phyloP scores from a whole-genome alignment of 2,113 vertebrate genomes.

The Girardinichthys multiradiatus region DNA sequence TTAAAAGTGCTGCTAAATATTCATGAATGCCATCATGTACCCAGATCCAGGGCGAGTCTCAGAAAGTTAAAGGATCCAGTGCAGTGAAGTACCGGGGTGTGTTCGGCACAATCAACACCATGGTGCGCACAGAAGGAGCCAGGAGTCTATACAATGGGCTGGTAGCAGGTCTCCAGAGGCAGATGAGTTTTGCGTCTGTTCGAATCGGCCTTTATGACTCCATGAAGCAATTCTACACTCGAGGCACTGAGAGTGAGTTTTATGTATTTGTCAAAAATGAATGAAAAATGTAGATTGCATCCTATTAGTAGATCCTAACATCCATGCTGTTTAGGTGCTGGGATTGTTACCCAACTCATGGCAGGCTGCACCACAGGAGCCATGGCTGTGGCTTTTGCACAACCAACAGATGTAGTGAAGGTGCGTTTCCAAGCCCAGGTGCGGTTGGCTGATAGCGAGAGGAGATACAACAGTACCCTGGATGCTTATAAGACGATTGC shows the following conservation, averaged over 20 bases:
- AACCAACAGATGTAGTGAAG: slow-evolving; percentile 93
- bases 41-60: slow-evolving; percentile 87
- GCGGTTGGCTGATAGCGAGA: slow-evolving; percentile 67
- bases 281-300: too few relatives aligned
- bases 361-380: slow-evolving; percentile 90
- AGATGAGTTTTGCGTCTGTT: slow-evolving; percentile 85
- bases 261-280: background rate
- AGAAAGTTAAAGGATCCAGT: slow-evolving; percentile 31
- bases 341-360: slow-evolving; percentile 83
- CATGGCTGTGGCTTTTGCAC: slow-evolving; percentile 88
- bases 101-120: slow-evolving; percentile 84
- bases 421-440: slow-evolving; percentile 88
- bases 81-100: slow-evolving; percentile 79
- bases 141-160: slow-evolving; percentile 84
- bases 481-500: slow-evolving; percentile 90
- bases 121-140: slow-evolving; percentile 83
- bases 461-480: slow-evolving; percentile 86
- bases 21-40: background rate
- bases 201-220: slow-evolving; percentile 85
- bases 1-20: slow-evolving; percentile 1
- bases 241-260: slow-evolving; percentile 86
- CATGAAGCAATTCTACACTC: slow-evolving; percentile 87
- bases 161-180: slow-evolving; percentile 85
- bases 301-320: background rate
- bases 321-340: slow-evolving; percentile 74